Evolutionary conservation across 2,113 vertebrate species (phyloP).

Genomic region (Ariopsis seemanni): DNA sequence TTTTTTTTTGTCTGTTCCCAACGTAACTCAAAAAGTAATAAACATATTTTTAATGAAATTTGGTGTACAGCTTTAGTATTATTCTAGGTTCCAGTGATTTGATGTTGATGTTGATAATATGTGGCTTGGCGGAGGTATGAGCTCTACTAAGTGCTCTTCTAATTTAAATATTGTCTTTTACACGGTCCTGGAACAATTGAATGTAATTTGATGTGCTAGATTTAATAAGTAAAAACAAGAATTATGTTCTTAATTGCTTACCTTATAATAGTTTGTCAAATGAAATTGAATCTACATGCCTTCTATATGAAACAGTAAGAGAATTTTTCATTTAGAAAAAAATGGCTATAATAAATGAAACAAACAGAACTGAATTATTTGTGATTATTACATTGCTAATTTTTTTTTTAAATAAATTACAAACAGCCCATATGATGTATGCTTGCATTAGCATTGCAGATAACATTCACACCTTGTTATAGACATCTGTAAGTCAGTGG

Average conservation of each 20-base stretch:
- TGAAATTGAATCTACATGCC: background rate
- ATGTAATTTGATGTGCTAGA: background rate
- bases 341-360: background rate
- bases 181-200: background rate
- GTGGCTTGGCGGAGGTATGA: too few relatives aligned
- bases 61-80: too few relatives aligned
- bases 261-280: background rate
- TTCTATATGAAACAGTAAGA: background rate
- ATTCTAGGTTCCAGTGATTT: too few relatives aligned
- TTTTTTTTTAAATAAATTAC: background rate
- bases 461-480: constrained; percentile 47
- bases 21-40: too few relatives aligned
- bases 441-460: background rate
- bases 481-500: constrained; percentile 76
- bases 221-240: background rate
- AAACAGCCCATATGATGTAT: background rate
- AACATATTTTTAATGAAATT: too few relatives aligned
- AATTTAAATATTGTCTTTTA: background rate
- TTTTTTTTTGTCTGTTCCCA: too few relatives aligned
- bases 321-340: background rate
- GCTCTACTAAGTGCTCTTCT: too few relatives aligned
- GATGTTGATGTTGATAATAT: too few relatives aligned
- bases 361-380: background rate
- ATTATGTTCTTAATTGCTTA: background rate
- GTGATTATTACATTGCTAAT: background rate